Base-by-base conservation (phyloP, 2,797 vertebrate species). In the Neoniphon sammara region DNA sequence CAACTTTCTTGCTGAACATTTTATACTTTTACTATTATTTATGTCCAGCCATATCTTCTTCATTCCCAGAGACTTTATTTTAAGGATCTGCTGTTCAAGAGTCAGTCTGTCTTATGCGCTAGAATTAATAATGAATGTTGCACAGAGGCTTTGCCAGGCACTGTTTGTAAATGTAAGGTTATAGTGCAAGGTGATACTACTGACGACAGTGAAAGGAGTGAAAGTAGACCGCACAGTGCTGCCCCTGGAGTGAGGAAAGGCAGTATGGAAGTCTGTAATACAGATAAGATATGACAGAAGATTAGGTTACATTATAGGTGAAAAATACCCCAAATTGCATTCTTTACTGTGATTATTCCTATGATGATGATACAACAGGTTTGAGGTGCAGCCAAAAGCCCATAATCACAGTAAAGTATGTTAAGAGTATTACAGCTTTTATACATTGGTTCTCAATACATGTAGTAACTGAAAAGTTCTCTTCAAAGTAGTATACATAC, bases 51-150 rank as follows among this genome's bases (percentile, higher is more conserved):
- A 46, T 46, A 17, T 10, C 17, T n/a, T 50, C n/a, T 50, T 20
- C n/a, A 49, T 20, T 20, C 42, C 5, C 4, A 11, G 17, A 5
- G 5, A 39, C 4, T 10, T 14, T 15, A 39, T 61, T 30, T 59
- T 66, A 56, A 34, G 31, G 44, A 46, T 46, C 44, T 15, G 44
- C 44, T 46, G 44, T 15, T 17, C 15, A 46, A 17, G 23, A 60
- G 73, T 47, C 50, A 50, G 59, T 78, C 68, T 67, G 69, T 60
- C 64, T 70, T 70, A 60, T 62, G 73, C 54, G 52, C n/a, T n/a
- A 47, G 44, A 71, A 73, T 90, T 23, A 91, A 91, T 90, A 85
- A 90, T 91, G 65, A 76, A 93, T 87, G 87, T 31, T 70, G 54
- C 63, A 70, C 8, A 50, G 18, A 88, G 79, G 73, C 73, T 85